Percentiles rank a stretch among this genome's conserved stretches.
phyloP scores from a whole-genome alignment of 1,140 invertebrate species.

The Latrodectus geometricus region DNA sequence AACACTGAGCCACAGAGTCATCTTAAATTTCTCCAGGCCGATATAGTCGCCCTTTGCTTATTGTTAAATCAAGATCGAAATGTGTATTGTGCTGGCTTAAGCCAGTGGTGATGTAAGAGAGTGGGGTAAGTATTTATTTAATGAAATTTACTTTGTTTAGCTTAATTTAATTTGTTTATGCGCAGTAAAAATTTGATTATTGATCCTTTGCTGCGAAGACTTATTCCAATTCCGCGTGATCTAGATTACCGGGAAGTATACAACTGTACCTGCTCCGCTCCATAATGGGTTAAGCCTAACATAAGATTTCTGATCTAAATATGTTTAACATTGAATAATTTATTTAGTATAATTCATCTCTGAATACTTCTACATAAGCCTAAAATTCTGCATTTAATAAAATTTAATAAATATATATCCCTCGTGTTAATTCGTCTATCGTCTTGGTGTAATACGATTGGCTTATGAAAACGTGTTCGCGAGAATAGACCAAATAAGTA shows the following conservation, averaged over 20 bases:
- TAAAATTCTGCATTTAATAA: too few species aligned
- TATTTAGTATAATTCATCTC: too few species aligned
- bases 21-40: constrained; percentile 57
- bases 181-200: neutral
- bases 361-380: too few species aligned
- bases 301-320: neutral
- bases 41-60: constrained; percentile 51
- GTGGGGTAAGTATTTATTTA: constrained; percentile 15
- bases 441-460: constrained; percentile 42
- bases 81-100: constrained; percentile 36
- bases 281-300: constrained; percentile 61
- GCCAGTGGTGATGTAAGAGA: constrained; percentile 55
- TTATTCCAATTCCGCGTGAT: constrained; percentile 40
- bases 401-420: neutral
- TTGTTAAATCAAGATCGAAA: constrained; percentile 46
- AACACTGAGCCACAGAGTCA: constrained; percentile 44
- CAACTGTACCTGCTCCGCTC: constrained; percentile 47
- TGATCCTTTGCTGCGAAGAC: neutral
- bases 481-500: constrained; percentile 48
- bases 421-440: constrained; percentile 41
- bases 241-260: constrained; percentile 61
- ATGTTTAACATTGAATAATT: neutral
- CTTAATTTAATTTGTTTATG: neutral
- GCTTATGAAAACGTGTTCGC: constrained; percentile 58
- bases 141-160: neutral